Conservation (phyloP, 2,888 invertebrate genomes). For the Gonocerus acuteangulatus region DNA sequence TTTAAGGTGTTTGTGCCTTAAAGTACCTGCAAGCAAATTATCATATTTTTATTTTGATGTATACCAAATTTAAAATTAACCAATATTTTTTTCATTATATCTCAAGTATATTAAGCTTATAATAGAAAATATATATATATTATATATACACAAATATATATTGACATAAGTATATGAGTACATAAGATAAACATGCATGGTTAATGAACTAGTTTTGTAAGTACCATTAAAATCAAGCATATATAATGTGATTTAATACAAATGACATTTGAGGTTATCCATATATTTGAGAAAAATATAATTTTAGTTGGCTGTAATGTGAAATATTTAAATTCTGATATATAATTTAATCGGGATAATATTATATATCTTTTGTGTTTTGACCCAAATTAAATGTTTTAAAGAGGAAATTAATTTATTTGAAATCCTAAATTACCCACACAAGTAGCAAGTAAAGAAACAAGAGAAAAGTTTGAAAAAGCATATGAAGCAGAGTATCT, state of each 20-base stretch:
- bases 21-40: conserved; percentile 35
- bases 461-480: no score
- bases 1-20: conserved; percentile 29
- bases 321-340: conserved; percentile 13
- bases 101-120: conserved; percentile 12
- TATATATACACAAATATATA: not conserved
- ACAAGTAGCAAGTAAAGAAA: not conserved
- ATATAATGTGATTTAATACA: not conserved
- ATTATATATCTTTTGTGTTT: conserved; percentile 25
- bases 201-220: conserved; percentile 1
- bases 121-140: not conserved
- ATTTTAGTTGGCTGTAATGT: conserved; percentile 17
- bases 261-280: not conserved
- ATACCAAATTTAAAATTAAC: conserved; percentile 32
- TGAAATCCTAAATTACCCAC: not conserved
- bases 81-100: conserved; percentile 23
- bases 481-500: no score
- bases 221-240: not conserved
- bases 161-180: not conserved
- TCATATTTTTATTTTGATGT: conserved; percentile 38
- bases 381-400: conserved; percentile 22
- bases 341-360: conserved; percentile 13
- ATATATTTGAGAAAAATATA: not conserved
- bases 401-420: conserved; percentile 1
- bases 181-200: not conserved